A percentile compares a stretch with the other conserved stretches of the same genome.
These are phyloP conservation scores for Muscicapa adusta DNA, from an alignment of 2,113 vertebrate genomes.

Conservation along the genomic window DNA sequence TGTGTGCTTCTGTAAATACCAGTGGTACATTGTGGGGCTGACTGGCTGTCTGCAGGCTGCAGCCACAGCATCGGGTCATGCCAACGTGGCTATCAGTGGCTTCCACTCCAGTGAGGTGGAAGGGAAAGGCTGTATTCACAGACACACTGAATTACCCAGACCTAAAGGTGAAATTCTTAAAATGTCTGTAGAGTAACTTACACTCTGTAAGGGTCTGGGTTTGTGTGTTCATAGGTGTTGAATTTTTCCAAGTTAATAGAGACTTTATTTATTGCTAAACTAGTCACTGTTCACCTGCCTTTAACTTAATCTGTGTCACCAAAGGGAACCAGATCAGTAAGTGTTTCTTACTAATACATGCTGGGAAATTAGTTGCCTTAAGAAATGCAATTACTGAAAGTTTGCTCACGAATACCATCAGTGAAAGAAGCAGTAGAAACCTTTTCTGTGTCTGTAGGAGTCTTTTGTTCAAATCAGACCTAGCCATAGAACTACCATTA, in stretches of 20 bases:
- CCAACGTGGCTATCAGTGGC: fast-evolving
- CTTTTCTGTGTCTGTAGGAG: neutral
- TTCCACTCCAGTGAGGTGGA: fast-evolving
- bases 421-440: neutral
- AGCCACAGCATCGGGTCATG: fast-evolving
- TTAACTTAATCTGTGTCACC: neutral
- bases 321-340: neutral
- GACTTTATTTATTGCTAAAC: neutral
- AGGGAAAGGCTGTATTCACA: neutral
- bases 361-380: neutral
- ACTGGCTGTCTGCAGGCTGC: neutral
- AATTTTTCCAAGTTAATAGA: neutral
- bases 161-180: neutral
- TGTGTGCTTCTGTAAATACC: fast-evolving
- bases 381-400: neutral
- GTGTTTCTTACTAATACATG: neutral
- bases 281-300: neutral
- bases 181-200: neutral
- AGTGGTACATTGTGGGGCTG: fast-evolving
- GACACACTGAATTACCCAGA: neutral
- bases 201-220: neutral
- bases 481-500: neutral
- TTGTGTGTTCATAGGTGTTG: neutral
- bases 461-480: neutral
- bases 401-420: neutral